These are phyloP conservation scores for Copsychus sechellarum DNA, from an alignment of 2,113 vertebrate genomes.

Conservation along the genomic window DNA sequence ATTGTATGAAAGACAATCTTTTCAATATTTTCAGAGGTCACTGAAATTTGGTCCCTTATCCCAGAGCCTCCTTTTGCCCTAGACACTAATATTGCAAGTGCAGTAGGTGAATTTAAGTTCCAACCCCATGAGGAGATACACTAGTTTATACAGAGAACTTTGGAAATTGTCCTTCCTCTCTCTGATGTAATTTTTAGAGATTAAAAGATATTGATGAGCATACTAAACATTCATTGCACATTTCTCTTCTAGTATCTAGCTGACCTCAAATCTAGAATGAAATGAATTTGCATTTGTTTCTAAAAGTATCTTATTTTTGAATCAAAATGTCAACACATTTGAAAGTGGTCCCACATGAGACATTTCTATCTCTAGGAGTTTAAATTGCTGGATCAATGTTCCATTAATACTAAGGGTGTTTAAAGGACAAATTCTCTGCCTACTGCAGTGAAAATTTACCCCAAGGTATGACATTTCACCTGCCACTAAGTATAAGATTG, in stretches of 20 bases:
- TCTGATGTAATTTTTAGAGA: conserved; percentile 4
- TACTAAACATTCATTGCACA: conserved; percentile 9
- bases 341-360: conserved; percentile 11
- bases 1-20: not conserved
- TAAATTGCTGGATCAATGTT: conserved; percentile 49
- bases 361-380: conserved; percentile 21
- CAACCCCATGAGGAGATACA: not conserved
- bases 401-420: conserved; percentile 50
- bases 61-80: not conserved
- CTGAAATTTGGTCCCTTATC: not conserved
- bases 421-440: conserved; percentile 64
- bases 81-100: not conserved
- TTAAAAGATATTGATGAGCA: conserved; percentile 6
- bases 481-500: not conserved
- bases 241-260: conserved; percentile 3
- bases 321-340: conserved; percentile 41
- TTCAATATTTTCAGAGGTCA: not conserved
- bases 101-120: not conserved
- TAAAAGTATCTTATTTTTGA: conserved; percentile 41
- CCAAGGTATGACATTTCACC: conserved; percentile 35
- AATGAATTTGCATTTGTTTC: conserved; percentile 43
- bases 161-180: conserved; percentile 16
- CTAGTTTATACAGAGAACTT: not conserved
- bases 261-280: conserved; percentile 45
- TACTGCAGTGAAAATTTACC: conserved; percentile 60